Conservation (phyloP, 2,113 vertebrate species). For the Saguinus imperator region DNA sequence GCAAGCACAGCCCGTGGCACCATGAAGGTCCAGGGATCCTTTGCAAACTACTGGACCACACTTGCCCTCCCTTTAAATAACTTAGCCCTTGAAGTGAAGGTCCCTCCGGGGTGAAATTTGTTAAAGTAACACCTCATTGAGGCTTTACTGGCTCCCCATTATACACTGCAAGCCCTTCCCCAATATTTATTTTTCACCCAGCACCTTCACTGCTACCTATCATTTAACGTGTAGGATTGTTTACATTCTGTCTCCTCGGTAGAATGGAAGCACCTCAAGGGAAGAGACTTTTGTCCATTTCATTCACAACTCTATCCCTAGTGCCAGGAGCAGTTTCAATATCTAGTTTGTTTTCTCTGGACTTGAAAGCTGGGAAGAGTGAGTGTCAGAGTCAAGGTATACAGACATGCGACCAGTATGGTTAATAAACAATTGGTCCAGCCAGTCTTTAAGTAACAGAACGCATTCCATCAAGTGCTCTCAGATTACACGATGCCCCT, state of each 20-base stretch:
- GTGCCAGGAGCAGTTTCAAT: too few species aligned
- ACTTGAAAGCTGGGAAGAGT: background rate
- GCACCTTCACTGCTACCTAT: background rate
- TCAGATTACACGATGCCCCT: background rate
- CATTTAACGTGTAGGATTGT: too few species aligned
- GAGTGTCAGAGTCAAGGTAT: background rate
- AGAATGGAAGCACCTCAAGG: background rate
- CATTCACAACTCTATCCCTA: background rate
- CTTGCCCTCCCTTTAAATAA: background rate
- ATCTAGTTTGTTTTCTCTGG: background rate
- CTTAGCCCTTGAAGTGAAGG: background rate
- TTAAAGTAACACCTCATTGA: background rate
- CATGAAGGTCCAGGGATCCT: background rate
- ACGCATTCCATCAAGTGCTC: background rate
- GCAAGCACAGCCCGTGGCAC: accelerated
- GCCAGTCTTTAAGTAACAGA: background rate
- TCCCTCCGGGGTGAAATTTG: background rate
- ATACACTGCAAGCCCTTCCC: background rate
- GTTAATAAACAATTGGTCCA: background rate
- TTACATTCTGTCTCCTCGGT: background rate
- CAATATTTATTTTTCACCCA: background rate
- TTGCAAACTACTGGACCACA: background rate
- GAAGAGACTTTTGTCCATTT: accelerated
- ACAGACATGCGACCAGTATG: background rate
- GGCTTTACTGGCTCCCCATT: background rate